A percentile compares a stretch with the other conserved stretches of the same genome.
Evolutionary conservation across 2,797 vertebrate genomes (phyloP).

Genomic region (Mormyrops attenuatus): DNA sequence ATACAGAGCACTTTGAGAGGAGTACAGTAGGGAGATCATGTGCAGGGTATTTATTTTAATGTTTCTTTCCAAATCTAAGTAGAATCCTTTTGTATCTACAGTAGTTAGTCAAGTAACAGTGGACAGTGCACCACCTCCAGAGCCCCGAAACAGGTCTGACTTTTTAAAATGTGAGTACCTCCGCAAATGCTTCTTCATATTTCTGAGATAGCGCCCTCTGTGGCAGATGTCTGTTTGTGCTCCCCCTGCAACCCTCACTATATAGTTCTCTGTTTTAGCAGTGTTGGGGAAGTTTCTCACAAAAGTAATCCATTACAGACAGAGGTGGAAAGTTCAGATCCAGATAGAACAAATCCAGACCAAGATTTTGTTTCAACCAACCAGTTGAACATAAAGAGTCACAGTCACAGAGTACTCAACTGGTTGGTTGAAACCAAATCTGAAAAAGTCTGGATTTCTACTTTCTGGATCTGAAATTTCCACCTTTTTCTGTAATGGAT

Average conservation of each 20-base stretch:
- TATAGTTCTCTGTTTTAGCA: neutral
- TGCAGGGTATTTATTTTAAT: neutral
- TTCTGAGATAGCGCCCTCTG: neutral
- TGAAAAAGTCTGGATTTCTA: neutral
- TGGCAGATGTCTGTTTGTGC: neutral
- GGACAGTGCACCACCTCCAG: conserved; percentile 55
- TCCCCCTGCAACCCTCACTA: neutral
- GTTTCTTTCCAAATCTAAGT: neutral
- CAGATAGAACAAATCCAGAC: neutral
- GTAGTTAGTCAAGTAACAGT: conserved; percentile 61
- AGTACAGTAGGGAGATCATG: neutral
- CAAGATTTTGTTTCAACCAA: neutral
- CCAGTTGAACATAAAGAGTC: neutral
- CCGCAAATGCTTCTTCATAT: neutral
- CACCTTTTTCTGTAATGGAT: no score
- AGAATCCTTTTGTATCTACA: conserved; percentile 21
- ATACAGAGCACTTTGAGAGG: neutral
- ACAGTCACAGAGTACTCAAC: neutral
- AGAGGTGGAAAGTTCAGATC: neutral
- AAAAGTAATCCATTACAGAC: neutral
- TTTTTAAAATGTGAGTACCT: conserved; percentile 66
- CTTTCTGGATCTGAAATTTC: neutral
- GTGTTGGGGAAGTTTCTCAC: neutral
- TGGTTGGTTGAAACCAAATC: neutral
- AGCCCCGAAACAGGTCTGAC: conserved; percentile 61